Percentiles rank a stretch among this genome's conserved stretches.
Conservation (phyloP, 2,888 invertebrate species). For the Scaptomyza tumidula region DNA sequence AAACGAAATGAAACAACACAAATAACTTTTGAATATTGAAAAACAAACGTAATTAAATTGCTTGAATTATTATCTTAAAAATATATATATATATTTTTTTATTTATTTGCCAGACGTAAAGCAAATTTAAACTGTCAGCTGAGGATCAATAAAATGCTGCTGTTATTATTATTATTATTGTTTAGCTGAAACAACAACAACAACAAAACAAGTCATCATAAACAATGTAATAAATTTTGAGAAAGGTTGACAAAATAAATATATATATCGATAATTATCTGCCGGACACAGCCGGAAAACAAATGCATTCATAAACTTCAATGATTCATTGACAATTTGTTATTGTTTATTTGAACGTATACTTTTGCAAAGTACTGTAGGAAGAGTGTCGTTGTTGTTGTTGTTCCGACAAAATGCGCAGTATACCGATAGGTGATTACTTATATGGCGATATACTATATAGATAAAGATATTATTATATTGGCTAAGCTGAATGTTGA, state of each 20-base stretch:
- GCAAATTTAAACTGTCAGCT: conserved; percentile 14
- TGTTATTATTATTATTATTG: conserved; percentile 5
- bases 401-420: conserved; percentile 58
- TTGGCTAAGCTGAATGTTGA: conserved; percentile 43
- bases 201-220: conserved; percentile 4
- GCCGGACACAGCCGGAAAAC: conserved; percentile 61
- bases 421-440: conserved; percentile 23
- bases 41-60: conserved; percentile 21
- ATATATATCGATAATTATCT: conserved; percentile 49
- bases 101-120: conserved; percentile 31
- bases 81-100: conserved; percentile 16
- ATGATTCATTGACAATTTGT: conserved; percentile 67
- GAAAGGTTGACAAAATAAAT: conserved; percentile 38
- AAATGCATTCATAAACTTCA: conserved; percentile 46
- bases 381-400: conserved; percentile 36
- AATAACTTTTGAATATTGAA: not conserved
- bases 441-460: conserved; percentile 33
- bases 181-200: conserved; percentile 16
- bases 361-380: conserved; percentile 63
- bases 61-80: conserved; percentile 43
- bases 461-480: conserved; percentile 4
- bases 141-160: conserved; percentile 17
- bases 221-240: conserved; percentile 24
- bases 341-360: conserved; percentile 35
- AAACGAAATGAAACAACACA: conserved; percentile 5